A percentile compares a stretch with the other conserved stretches of the same genome.
These are phyloP conservation scores for Sesia bembeciformis DNA, from an alignment of 2,888 invertebrate genomes.

Conservation along the genomic window DNA sequence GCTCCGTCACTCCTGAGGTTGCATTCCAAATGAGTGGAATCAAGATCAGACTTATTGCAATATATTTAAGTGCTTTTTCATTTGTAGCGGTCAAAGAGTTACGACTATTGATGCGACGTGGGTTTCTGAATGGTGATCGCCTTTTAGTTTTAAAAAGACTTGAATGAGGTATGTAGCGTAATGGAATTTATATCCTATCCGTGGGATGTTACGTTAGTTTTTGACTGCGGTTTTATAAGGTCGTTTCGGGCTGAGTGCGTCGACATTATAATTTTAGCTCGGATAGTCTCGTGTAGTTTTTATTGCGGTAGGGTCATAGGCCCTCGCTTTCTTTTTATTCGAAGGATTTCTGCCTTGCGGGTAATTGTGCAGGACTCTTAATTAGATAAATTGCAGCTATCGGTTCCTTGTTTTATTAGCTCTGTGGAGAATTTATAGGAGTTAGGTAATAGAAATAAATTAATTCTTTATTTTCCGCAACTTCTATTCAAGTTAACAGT, in stretches of 20 bases:
- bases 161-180: slow-evolving; percentile 10
- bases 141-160: slow-evolving; percentile 32
- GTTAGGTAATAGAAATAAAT: too few species aligned
- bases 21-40: slow-evolving; percentile 15
- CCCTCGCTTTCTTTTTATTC: slow-evolving; percentile 42
- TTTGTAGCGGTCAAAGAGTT: slow-evolving; percentile 15
- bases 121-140: slow-evolving; percentile 46
- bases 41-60: slow-evolving; percentile 22
- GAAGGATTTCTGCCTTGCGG: slow-evolving; percentile 34
- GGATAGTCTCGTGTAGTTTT: slow-evolving; percentile 67
- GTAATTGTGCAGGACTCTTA: slow-evolving; percentile 7
- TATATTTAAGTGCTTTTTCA: slow-evolving; percentile 18
- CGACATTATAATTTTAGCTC: slow-evolving; percentile 67
- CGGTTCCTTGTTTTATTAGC: neutral
- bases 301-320: slow-evolving; percentile 69
- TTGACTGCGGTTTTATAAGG: slow-evolving; percentile 31
- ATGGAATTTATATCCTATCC: slow-evolving; percentile 17
- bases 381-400: slow-evolving; percentile 23
- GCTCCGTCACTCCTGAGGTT: slow-evolving; percentile 27
- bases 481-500: too few species aligned
- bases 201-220: slow-evolving; percentile 4
- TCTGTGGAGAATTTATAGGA: neutral
- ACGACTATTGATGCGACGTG: slow-evolving; percentile 22
- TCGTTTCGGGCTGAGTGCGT: slow-evolving; percentile 49
- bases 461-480: too few species aligned